Base-by-base conservation (phyloP, 2,113 vertebrate species). In the Silurus meridionalis region DNA sequence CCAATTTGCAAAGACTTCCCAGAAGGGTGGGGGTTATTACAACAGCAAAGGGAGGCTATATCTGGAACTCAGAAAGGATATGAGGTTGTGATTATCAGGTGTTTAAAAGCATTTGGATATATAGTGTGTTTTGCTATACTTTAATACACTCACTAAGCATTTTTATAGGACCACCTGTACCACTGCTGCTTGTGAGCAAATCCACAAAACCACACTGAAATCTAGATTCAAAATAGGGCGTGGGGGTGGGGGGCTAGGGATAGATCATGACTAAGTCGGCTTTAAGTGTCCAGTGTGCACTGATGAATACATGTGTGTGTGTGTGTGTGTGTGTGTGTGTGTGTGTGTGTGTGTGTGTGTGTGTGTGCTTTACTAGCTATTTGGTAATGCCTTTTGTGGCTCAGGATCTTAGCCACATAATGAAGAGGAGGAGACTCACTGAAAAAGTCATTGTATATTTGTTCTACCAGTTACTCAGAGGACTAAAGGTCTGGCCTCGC, bases 331-430 rank as follows among this genome's bases (percentile, higher is more conserved):
- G 55, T 53, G n/a, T 67, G 64, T 66, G 64, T 71, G 67, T 71
- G 14, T 71, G 14, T 71, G 67, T 71, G 15, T 72, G 37, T 71
- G 11, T 46, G 28, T 71, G 28, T 71, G 58, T 80, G 55, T 84
- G 67, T 83, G 64, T 61, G 11, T 53, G 15, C 8, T 14, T 83
- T 23, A 53, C 85, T 37, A 96, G 96, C 92, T 96, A 96, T 61
- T 92, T 96, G 92, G 95, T 96, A 37, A 96, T 96, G 96, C 95
- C 96, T 0, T 94, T 95, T 17, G 94, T 96, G 77, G 94, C 94
- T 46, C 93, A 95, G 88, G 96, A 96, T 85, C 91, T 96, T 67
- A 81, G 93, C 25, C 94, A 95, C 91, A 94, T 96, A 71, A 95
- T 96, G 95, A 96, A 95, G 90, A 95, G 19, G 80, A 91, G 90